Evolutionary conservation across 2,888 invertebrate species (phyloP), one percentile per base, ranked within the genome.

Genomic region (Gandaritis pyraliata): DNA sequence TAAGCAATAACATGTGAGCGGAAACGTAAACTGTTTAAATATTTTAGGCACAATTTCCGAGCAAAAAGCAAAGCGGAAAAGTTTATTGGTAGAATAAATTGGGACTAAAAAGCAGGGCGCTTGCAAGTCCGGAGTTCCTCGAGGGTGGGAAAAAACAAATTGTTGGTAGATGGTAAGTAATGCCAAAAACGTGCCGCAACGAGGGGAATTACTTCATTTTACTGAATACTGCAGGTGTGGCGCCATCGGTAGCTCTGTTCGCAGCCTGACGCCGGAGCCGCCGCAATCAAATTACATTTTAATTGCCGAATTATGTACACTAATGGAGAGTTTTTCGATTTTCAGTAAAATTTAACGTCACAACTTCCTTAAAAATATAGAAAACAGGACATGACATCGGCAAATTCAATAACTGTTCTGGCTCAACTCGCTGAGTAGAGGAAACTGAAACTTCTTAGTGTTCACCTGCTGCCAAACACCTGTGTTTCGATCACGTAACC

Each of bases 61-160:
- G 81, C 77, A 80, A 85, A 78, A 86, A 86, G 85, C 83, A 86
- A 81, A 81, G 81, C 82, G 82, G 75, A 80, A 82, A 87, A 87
- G 82, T 89, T 87, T 87, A 88, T 88, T 88, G 84, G 83, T 75
- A 82, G 83, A 84, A 88, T 88, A 88, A 89, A 89, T 88, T 87
- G 87, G 76, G 86, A 87, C 87, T 85, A 87, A 88, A 87, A 88
- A 88, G 87, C 86, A 84, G 78, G 80, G 81, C 79, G 82, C 78
- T 81, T 73, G 78, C 59, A 59, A 64, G 59, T 53, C 80, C 83
- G 78, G 83, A 86, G 82, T 82, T 86, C 86, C 80, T 81, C 74
- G 82, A 80, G 85, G 83, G 82, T 76, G 82, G 81, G 81, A 80
- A 85, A 81, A 88, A 88, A 88, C 86, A 88, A 88, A 88, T 88